These are phyloP conservation scores for Drosophila tropicalis DNA, from an alignment of 1,140 invertebrate genomes.

Conservation along the genomic window DNA sequence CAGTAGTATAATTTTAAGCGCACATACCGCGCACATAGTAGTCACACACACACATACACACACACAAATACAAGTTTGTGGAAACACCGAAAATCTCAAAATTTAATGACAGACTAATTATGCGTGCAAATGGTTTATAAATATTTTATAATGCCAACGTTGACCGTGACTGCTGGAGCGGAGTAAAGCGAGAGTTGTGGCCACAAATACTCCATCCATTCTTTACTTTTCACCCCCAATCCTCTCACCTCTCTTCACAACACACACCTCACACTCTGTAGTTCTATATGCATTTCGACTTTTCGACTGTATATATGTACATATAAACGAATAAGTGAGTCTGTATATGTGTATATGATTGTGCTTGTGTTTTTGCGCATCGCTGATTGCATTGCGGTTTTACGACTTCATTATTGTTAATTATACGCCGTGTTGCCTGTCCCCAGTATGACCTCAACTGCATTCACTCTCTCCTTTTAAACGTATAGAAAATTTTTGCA, in stretches of 20 bases:
- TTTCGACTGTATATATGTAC: constrained; percentile 44
- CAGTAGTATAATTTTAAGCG: constrained; percentile 38
- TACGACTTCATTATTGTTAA: constrained; percentile 82
- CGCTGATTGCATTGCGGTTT: constrained; percentile 81
- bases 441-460: constrained; percentile 26
- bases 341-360: constrained; percentile 30
- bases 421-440: constrained; percentile 65
- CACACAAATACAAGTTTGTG: constrained; percentile 4
- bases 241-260: neutral
- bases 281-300: constrained; percentile 54
- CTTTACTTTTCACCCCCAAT: neutral
- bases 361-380: constrained; percentile 76
- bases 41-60: constrained; percentile 16
- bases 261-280: neutral
- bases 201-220: neutral
- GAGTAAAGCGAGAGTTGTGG: constrained; percentile 21
- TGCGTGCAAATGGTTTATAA: constrained; percentile 81
- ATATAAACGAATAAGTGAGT: constrained; percentile 13
- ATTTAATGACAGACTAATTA: constrained; percentile 81
- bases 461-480: constrained; percentile 6
- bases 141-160: constrained; percentile 70
- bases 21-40: neutral
- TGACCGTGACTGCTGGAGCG: constrained; percentile 62
- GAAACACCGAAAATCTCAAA: constrained; percentile 65
- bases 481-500: constrained; percentile 22